Percentiles rank a stretch among this genome's conserved stretches.
Conservation (phyloP, 2,888 invertebrate genomes). For the Limnephilus auricula region DNA sequence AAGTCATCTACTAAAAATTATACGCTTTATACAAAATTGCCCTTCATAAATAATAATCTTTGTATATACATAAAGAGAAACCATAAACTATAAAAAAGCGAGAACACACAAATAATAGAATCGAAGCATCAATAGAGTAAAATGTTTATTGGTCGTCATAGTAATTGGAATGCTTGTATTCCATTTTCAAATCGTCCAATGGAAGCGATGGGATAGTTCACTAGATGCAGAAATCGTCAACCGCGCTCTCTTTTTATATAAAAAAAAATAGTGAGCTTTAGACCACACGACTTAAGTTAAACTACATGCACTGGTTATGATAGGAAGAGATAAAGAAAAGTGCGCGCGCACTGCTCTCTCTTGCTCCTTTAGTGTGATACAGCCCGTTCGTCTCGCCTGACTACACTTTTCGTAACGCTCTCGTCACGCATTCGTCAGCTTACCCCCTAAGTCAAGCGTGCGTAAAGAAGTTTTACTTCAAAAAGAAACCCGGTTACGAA, state of each 20-base stretch:
- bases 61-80: background rate
- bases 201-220: slow-evolving; percentile 21
- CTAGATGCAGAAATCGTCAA: background rate
- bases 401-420: too few relatives aligned
- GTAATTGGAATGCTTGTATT: background rate
- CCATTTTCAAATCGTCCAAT: slow-evolving; percentile 33
- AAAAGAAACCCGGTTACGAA: too few relatives aligned
- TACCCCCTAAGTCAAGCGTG: too few relatives aligned
- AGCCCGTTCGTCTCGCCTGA: too few relatives aligned
- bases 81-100: background rate
- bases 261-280: too few relatives aligned
- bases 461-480: too few relatives aligned
- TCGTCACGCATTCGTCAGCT: too few relatives aligned
- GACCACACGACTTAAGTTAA: too few relatives aligned
- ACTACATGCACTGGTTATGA: too few relatives aligned
- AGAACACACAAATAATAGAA: background rate
- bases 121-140: background rate
- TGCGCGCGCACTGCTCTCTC: too few relatives aligned
- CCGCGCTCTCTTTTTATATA: background rate
- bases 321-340: too few relatives aligned
- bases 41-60: background rate
- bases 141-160: slow-evolving; percentile 27
- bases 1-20: background rate
- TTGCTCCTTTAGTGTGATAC: too few relatives aligned
- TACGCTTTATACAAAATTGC: background rate